A percentile compares a stretch with the other conserved stretches of the same genome.
Conservation (phyloP, 2,113 vertebrate genomes). For the Macquaria australasica region DNA sequence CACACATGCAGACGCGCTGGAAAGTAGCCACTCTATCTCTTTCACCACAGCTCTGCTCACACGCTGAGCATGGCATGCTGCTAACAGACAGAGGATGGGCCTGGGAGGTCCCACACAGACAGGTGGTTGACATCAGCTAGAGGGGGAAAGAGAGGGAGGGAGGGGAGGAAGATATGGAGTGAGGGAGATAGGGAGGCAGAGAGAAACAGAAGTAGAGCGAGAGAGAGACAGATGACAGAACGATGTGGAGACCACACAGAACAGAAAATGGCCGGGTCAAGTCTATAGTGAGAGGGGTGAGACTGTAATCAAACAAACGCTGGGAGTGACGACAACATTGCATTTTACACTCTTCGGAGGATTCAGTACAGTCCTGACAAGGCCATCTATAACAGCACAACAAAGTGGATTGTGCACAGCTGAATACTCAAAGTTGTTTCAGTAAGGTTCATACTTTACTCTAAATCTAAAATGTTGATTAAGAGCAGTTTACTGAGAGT, state of each 20-base stretch:
- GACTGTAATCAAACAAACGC: constrained; percentile 48
- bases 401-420: not conserved
- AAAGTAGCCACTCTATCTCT: constrained; percentile 61
- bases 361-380: constrained; percentile 10
- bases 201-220: constrained; percentile 55
- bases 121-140: constrained; percentile 80
- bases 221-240: constrained; percentile 65
- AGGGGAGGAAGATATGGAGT: constrained; percentile 18
- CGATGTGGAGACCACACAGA: constrained; percentile 79
- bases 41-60: constrained; percentile 64
- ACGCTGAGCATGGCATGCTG: constrained; percentile 70
- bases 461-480: not conserved
- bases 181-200: constrained; percentile 16
- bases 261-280: constrained; percentile 63
- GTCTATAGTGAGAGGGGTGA: constrained; percentile 58
- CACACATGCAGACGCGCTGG: constrained; percentile 44
- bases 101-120: constrained; percentile 81
- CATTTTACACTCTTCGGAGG: not conserved
- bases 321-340: constrained; percentile 30
- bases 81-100: constrained; percentile 77
- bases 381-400: not conserved
- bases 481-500: not conserved
- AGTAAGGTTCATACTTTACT: no score
- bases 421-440: not conserved
- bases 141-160: constrained; percentile 21